Percentiles rank a stretch among this genome's conserved stretches.
Conservation (phyloP, 2,797 vertebrate species). For the Fistularia commersonii region DNA sequence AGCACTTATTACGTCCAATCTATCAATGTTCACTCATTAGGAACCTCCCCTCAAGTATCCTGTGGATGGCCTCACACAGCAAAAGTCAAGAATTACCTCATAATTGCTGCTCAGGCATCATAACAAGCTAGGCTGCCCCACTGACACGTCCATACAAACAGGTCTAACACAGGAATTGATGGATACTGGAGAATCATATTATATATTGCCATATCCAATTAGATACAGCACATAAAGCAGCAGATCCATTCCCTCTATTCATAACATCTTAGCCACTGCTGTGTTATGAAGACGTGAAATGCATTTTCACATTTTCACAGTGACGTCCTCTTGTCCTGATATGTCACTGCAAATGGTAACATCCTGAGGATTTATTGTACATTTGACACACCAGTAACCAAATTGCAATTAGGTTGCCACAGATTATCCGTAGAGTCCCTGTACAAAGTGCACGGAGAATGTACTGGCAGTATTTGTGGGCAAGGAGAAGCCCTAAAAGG, state of each 20-base stretch:
- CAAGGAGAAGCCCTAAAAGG: constrained; percentile 42
- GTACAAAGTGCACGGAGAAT: constrained; percentile 37
- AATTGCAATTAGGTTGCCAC: constrained; percentile 69
- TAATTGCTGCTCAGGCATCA: constrained; percentile 82
- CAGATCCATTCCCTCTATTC: constrained; percentile 73
- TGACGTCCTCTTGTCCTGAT: constrained; percentile 30
- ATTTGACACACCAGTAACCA: constrained; percentile 74
- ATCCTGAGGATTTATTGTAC: constrained; percentile 75
- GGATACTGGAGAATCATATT: constrained; percentile 73
- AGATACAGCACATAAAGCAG: constrained; percentile 80
- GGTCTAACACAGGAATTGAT: constrained; percentile 74
- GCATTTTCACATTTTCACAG: constrained; percentile 66
- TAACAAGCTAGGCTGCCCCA: constrained; percentile 78
- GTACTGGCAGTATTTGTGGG: constrained; percentile 47
- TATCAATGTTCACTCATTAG: constrained; percentile 77
- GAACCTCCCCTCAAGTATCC: constrained; percentile 73
- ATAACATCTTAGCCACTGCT: constrained; percentile 60
- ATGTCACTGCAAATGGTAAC: constrained; percentile 73
- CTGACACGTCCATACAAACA: constrained; percentile 71
- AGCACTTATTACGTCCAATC: constrained; percentile 72
- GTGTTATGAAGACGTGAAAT: constrained; percentile 73
- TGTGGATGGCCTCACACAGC: constrained; percentile 68
- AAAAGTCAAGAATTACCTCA: constrained; percentile 78
- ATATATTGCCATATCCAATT: constrained; percentile 82
- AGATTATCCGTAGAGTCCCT: constrained; percentile 52